Base-by-base conservation (phyloP, 2,797 vertebrate genomes). In the Synanceia verrucosa region DNA sequence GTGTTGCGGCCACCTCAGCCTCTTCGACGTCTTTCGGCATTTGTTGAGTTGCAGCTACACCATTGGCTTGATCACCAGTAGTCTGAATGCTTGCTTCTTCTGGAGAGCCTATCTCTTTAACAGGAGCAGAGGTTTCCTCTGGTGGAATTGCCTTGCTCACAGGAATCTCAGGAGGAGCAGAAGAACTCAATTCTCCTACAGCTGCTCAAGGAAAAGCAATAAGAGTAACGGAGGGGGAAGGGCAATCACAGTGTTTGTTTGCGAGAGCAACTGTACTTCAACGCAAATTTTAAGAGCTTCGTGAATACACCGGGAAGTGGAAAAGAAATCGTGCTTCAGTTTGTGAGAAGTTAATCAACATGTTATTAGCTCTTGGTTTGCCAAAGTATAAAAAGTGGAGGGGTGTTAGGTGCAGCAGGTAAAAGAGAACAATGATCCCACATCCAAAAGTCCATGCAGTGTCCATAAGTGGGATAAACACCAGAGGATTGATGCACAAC, bases 381-480 rank as follows among this genome's bases (percentile, higher is more conserved):
- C 33, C 55, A 65, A 44, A 9, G 26, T 62, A 52, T 50, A 57
- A 67, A 60, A 31, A 14, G 14, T 46, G 19, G 26, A 16, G 31
- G 5, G 29, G 46, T 62, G 76, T 51, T 61, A 33, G 66, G 43
- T 70, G 71, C 29, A 47, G 31, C 31, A 16, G 64, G 47, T 26
- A 72, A 41, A 10, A 51, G 37, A 2, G 53, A 55, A 62, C 28
- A 70, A 70, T 59, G 46, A 13, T 16, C 18, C 65, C 6, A 8
- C 65, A 58, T 78, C 58, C 70, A 44, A 78, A 70, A 46, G 52
- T 52, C 60, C 86, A 90, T 91, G 89, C 90, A 89, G 81, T 84
- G 82, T 48, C 59, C 59, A 73, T 52, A 68, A 50, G 70, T 70
- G 78, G 76, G 16, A 66, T 16, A 18, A 60, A 53, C n/a, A 29